Evolutionary conservation across 2,888 invertebrate genomes (phyloP), one percentile per base, ranked within the genome.

Genomic region (Cerastoderma edule): DNA sequence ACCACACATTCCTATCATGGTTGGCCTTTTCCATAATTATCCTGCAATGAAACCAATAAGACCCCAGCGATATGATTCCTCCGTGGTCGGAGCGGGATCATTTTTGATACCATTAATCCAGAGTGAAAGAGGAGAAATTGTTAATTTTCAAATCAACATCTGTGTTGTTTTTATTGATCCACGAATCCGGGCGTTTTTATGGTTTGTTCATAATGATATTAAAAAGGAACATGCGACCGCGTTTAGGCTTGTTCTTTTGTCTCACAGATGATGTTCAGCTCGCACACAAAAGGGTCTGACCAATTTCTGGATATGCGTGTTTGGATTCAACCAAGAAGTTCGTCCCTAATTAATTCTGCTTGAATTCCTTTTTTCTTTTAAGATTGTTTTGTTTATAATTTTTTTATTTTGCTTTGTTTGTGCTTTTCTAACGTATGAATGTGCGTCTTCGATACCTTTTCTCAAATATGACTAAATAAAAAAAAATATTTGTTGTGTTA

Each of bases 51-150:
- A 65, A 67, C 63, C 32, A 70, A 70, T 75, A 69, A 75, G 65
- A 54, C 50, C 72, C 39, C 67, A 57, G 39, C 72, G 68, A 69
- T 69, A 69, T 46, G 69, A 63, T 66, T 65, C 60, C 75, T 72
- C 60, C 68, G 79, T 50, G 79, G 75, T 75, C 65, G 48, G 60
- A 68, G 66, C 32, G 65, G 74, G 71, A 69, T 56, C 68, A 68
- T 56, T 69, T 68, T 77, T 80, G 66, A 75, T 74, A 72, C 77
- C 72, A 77, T 80, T 80, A 75, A 80, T 80, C 80, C 71, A 60
- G 44, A 69, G 69, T 69, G 72, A 60, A 72, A 74, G 66, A 46
- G 72, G 75, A 75, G 74, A 74, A 76, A 80, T 80, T 65, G 74
- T 69, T 76, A 73, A 76, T 76, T 75, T 79, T 72, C 73, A 32